Percentiles rank a stretch among this genome's conserved stretches.
phyloP scores from a whole-genome alignment of 35 echinoderm and acorn worm genomes.

The Eucidaris tribuloides region DNA sequence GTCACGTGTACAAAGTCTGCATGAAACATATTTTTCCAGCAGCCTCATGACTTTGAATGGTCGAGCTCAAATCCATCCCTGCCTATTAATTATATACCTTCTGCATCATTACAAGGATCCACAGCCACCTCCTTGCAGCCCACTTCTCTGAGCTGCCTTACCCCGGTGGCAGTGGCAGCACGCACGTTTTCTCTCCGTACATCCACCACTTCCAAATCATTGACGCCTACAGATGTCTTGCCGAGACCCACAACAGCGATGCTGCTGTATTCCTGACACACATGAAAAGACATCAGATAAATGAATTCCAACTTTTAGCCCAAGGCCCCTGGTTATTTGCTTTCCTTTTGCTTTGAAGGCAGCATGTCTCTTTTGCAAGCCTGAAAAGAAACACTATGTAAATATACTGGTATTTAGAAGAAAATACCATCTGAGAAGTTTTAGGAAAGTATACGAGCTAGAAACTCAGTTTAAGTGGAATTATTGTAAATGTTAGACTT shows the following conservation, averaged over 20 bases:
- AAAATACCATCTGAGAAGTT: too few species aligned
- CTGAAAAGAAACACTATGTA: too few species aligned
- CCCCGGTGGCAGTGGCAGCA: conserved; percentile 67
- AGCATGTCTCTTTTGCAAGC: not conserved
- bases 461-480: too few species aligned
- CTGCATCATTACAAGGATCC: conserved; percentile 84
- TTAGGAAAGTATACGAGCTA: too few species aligned
- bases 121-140: conserved; percentile 61
- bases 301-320: not conserved
- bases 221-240: conserved; percentile 80
- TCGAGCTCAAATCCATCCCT: too few species aligned
- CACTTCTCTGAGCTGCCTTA: conserved; percentile 53
- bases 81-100: too few species aligned
- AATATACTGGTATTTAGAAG: too few species aligned
- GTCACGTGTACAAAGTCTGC: too few species aligned
- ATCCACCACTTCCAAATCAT: conserved; percentile 63
- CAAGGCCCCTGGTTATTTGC: not conserved
- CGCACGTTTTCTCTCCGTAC: conserved; percentile 84
- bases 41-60: too few species aligned
- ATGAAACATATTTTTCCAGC: too few species aligned
- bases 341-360: not conserved
- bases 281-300: not conserved
- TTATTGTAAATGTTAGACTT: too few species aligned
- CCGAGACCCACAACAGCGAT: conserved; percentile 86
- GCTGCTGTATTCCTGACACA: conserved; percentile 55